Evolutionary conservation across 2,797 vertebrate species (phyloP).

Genomic region (Masticophis lateralis): DNA sequence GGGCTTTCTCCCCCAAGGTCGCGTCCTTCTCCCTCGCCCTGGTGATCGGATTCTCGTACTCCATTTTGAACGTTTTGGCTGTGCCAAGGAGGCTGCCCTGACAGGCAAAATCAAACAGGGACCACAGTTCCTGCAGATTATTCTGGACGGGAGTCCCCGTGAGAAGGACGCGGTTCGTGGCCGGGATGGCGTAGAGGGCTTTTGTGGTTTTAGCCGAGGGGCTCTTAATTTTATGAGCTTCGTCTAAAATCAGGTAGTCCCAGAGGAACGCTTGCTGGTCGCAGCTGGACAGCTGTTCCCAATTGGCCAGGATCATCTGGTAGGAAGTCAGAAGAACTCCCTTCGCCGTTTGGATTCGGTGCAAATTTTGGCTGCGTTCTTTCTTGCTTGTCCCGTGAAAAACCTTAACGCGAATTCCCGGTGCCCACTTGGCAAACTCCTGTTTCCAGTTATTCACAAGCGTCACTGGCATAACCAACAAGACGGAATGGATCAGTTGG

Average conservation of each 20-base stretch:
- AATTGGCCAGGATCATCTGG: slow-evolving; percentile 90
- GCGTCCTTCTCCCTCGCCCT: slow-evolving; percentile 90
- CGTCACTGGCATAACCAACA: slow-evolving; percentile 88
- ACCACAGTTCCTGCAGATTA: slow-evolving; percentile 91
- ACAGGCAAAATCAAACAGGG: slow-evolving; percentile 92
- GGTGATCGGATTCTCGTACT: slow-evolving; percentile 94
- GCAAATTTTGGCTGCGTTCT: slow-evolving; percentile 80
- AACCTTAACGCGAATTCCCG: slow-evolving; percentile 88
- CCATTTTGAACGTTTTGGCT: slow-evolving; percentile 85
- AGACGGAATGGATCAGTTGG: slow-evolving; percentile 73
- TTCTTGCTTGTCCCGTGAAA: slow-evolving; percentile 84
- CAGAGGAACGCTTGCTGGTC: slow-evolving; percentile 79
- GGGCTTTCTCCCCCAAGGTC: slow-evolving; percentile 84
- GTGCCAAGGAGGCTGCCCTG: slow-evolving; percentile 88
- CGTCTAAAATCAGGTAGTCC: slow-evolving; percentile 92
- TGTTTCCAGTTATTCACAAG: slow-evolving; percentile 88
- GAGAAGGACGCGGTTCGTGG: slow-evolving; percentile 84
- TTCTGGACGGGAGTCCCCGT: slow-evolving; percentile 96
- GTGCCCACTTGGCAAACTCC: slow-evolving; percentile 88
- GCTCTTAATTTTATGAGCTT: slow-evolving; percentile 93
- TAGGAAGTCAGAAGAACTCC: slow-evolving; percentile 88
- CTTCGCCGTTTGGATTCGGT: slow-evolving; percentile 77
- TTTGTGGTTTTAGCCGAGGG: slow-evolving; percentile 87
- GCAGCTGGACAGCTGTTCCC: slow-evolving; percentile 81
- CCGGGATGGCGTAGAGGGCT: slow-evolving; percentile 76